Conservation (phyloP, 2,797 vertebrate species). For the Eospalax fontanierii region DNA sequence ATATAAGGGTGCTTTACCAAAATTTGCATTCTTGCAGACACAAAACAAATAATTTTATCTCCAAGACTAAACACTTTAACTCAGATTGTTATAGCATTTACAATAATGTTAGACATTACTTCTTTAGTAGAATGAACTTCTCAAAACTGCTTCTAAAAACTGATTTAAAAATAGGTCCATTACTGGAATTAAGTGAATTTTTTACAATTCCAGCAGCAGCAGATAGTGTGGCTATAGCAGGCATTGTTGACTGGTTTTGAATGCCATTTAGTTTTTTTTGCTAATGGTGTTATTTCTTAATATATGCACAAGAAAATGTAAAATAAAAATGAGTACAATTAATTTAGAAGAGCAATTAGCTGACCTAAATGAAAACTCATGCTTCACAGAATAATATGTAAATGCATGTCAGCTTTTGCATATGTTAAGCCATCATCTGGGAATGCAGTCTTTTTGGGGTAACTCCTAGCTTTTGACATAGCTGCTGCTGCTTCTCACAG, state of each 20-base stretch:
- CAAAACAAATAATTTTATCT: background rate
- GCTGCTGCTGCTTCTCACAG: background rate
- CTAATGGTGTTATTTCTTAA: constrained; percentile 38
- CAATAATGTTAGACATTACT: background rate
- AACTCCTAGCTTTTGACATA: background rate
- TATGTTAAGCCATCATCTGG: constrained; percentile 35
- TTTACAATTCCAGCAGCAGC: background rate
- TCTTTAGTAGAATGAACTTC: background rate
- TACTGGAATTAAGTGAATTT: constrained; percentile 33
- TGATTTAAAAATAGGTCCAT: constrained; percentile 22
- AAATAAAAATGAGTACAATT: constrained; percentile 41
- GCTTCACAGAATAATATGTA: constrained; percentile 34
- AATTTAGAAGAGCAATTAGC: constrained; percentile 55
- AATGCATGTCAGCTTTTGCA: background rate
- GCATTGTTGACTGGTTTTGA: background rate
- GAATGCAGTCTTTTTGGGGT: background rate
- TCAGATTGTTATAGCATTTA: background rate
- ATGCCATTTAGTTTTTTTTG: background rate
- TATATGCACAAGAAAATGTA: background rate
- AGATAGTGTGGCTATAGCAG: background rate
- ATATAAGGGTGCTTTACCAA: background rate
- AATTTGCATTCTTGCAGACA: background rate
- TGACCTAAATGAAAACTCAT: constrained; percentile 66
- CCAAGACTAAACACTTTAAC: constrained; percentile 27
- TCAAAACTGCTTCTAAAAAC: constrained; percentile 22